phyloP scores from a whole-genome alignment of 2,888 invertebrate species.

The Heteropelma amictum region DNA sequence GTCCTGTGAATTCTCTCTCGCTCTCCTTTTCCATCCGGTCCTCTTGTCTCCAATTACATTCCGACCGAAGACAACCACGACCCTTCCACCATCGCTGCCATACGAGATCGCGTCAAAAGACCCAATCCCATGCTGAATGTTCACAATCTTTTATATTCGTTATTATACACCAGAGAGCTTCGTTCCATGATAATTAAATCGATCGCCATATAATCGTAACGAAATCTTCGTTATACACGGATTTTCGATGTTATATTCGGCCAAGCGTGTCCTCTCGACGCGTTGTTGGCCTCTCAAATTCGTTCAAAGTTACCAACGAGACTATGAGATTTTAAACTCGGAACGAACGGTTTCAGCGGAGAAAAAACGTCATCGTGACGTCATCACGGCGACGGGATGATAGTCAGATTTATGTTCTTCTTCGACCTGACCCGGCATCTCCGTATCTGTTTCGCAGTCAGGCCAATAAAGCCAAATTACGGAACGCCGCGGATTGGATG shows the following conservation, averaged over 20 bases:
- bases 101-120: slow-evolving; percentile 5
- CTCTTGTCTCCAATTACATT: neutral
- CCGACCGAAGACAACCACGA: slow-evolving; percentile 23
- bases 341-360: too few relatives aligned
- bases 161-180: neutral
- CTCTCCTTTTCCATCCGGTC: neutral
- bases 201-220: neutral
- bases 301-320: slow-evolving; percentile 8
- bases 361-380: slow-evolving; percentile 1
- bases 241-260: too few relatives aligned
- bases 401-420: slow-evolving; percentile 48
- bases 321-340: too few relatives aligned
- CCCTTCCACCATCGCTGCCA: slow-evolving; percentile 18
- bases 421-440: slow-evolving; percentile 4
- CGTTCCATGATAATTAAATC: slow-evolving; percentile 29
- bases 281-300: too few relatives aligned
- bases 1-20: slow-evolving; percentile 11
- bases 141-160: slow-evolving; percentile 31
- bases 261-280: too few relatives aligned
- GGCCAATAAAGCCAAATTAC: slow-evolving; percentile 45
- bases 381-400: slow-evolving; percentile 11
- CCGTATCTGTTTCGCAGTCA: slow-evolving; percentile 4
- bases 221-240: too few relatives aligned
- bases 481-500: slow-evolving; percentile 5
- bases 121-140: neutral